Evolutionary conservation across 23 tunicate genomes (phyloP).

Genomic region (Ascidia mentula): DNA sequence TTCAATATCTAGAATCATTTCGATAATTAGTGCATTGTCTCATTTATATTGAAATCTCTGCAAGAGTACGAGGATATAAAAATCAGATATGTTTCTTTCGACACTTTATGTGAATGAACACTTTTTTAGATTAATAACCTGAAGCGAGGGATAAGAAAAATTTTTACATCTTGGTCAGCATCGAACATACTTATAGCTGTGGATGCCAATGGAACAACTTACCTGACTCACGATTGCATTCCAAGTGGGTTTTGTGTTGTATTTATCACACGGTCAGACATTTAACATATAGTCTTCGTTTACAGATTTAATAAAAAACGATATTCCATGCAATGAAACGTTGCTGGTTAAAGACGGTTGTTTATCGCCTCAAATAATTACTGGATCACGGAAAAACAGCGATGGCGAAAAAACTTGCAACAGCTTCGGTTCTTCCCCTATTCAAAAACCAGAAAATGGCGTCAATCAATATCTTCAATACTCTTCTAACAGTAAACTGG

Average conservation of each 20-base stretch:
- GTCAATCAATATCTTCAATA: neutral
- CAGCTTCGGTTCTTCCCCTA: neutral
- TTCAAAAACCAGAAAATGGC: neutral
- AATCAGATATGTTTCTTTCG: too few species aligned
- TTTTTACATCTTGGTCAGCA: neutral
- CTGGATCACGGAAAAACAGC: neutral
- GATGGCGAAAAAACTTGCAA: neutral
- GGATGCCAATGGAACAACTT: neutral
- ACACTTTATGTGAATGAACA: too few species aligned
- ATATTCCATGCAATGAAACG: neutral
- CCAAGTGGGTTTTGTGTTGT: neutral
- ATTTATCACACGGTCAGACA: too few species aligned
- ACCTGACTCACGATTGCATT: neutral
- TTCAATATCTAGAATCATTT: too few species aligned
- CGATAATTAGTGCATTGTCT: too few species aligned
- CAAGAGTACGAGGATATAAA: too few species aligned
- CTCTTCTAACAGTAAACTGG: too few species aligned
- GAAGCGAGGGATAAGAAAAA: neutral
- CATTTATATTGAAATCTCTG: too few species aligned
- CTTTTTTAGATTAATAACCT: neutral
- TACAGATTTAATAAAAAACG: neutral
- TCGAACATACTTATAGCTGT: neutral
- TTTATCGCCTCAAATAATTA: neutral
- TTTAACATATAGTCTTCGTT: neutral
- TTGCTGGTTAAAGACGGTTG: neutral